Conservation (phyloP, 2,113 vertebrate species). For the Tauraco erythrolophus region DNA sequence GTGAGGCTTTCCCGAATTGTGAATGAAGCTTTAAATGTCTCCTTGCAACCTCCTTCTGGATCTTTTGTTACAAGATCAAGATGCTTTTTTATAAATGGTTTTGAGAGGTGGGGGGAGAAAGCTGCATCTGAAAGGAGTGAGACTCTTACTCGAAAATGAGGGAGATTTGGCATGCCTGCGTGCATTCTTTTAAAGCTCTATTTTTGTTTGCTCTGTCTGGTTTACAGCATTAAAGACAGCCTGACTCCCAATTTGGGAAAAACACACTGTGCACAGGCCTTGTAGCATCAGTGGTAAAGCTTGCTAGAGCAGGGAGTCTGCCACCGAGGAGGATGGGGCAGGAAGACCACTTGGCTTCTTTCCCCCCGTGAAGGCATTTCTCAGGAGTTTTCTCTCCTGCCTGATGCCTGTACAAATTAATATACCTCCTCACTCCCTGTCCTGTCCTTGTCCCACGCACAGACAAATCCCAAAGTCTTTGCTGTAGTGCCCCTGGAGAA, state of each 20-base stretch:
- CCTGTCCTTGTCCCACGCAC: background rate
- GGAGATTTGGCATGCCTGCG: constrained; percentile 29
- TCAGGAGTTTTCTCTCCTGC: background rate
- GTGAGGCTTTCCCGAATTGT: background rate
- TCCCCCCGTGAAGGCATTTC: background rate
- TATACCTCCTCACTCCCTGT: background rate
- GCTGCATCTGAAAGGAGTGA: background rate
- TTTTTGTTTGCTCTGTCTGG: constrained; percentile 60
- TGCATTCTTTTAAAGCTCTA: constrained; percentile 52
- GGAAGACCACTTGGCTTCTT: background rate
- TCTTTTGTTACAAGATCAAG: background rate
- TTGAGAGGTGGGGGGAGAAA: background rate
- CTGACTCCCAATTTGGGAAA: constrained; percentile 59
- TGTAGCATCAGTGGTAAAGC: background rate
- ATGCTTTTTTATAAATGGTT: background rate
- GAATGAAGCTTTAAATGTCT: constrained; percentile 2
- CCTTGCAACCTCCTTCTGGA: background rate
- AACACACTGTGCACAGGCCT: background rate
- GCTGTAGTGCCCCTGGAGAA: background rate
- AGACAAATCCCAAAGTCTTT: background rate
- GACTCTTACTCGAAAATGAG: background rate
- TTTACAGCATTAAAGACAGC: constrained; percentile 36
- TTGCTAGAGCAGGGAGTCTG: background rate
- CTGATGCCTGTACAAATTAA: background rate
- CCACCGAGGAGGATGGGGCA: background rate